Conservation (phyloP, 2,797 vertebrate species). For the Crypturellus tataupa region DNA sequence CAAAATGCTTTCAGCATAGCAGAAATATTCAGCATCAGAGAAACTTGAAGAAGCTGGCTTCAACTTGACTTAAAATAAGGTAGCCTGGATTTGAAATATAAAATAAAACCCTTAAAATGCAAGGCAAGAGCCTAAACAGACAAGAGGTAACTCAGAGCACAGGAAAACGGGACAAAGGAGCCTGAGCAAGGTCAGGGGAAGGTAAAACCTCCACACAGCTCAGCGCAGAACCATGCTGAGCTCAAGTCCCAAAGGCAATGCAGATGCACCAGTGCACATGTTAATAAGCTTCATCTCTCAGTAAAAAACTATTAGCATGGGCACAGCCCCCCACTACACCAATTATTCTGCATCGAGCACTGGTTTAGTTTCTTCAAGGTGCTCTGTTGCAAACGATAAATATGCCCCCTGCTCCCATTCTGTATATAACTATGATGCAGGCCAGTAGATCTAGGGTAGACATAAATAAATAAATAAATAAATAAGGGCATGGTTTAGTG, state of each 20-base stretch:
- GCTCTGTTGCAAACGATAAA: not conserved
- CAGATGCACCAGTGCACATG: conserved; percentile 76
- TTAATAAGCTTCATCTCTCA: conserved; percentile 73
- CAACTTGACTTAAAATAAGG: not conserved
- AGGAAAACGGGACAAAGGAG: conserved; percentile 63
- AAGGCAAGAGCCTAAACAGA: not conserved
- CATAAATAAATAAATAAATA: not conserved
- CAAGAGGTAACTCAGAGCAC: conserved; percentile 54
- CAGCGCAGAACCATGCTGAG: conserved; percentile 32
- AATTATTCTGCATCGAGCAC: conserved; percentile 46
- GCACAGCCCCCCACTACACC: conserved; percentile 56
- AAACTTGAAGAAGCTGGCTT: not conserved
- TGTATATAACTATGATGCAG: not conserved
- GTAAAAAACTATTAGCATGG: conserved; percentile 71
- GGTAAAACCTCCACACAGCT: conserved; percentile 63
- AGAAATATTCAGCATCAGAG: not conserved
- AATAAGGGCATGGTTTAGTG: not conserved
- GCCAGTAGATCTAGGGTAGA: not conserved
- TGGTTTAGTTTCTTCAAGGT: conserved; percentile 50
- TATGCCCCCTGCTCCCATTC: not conserved
- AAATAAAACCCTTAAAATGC: not conserved
- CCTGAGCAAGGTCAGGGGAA: conserved; percentile 71
- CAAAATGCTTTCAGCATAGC: not conserved
- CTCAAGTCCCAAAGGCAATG: conserved; percentile 72
- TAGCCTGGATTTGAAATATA: not conserved